Conservation (phyloP, 2,113 vertebrate genomes). For the Tragelaphus scriptus region DNA sequence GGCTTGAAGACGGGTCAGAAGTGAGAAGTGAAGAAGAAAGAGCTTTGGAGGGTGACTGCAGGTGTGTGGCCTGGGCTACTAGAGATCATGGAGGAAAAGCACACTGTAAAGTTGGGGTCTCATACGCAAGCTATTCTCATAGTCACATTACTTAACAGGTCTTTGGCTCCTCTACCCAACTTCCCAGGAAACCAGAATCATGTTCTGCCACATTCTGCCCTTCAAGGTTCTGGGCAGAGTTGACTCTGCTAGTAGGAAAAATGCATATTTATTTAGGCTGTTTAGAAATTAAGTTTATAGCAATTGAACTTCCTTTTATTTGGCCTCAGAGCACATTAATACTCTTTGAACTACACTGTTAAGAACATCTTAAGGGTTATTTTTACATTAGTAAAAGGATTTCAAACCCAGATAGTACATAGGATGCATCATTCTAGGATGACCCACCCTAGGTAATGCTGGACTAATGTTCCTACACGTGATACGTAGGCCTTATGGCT, state of each 20-base stretch:
- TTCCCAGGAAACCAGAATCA: background rate
- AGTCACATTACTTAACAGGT: background rate
- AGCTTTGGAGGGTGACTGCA: fast-evolving
- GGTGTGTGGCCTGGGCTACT: fast-evolving
- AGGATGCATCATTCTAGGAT: background rate
- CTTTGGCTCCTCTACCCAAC: background rate
- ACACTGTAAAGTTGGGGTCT: background rate
- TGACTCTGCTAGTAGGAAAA: background rate
- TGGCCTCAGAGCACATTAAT: conserved; percentile 25
- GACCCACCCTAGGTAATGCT: background rate
- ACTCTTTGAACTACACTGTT: conserved; percentile 20
- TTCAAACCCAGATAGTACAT: background rate
- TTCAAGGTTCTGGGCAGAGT: background rate
- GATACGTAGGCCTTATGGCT: background rate
- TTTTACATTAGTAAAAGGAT: conserved; percentile 36
- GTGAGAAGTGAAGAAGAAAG: background rate
- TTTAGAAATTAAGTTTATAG: conserved; percentile 52
- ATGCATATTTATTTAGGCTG: conserved; percentile 32
- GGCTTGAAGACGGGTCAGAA: too few species aligned
- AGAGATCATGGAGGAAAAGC: background rate
- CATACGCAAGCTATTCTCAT: background rate
- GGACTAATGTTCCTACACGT: background rate
- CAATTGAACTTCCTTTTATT: conserved; percentile 31
- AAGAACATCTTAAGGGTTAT: conserved; percentile 35
- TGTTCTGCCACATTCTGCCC: background rate